Conservation (phyloP, 2,888 invertebrate species). For the Nemurella pictetii region DNA sequence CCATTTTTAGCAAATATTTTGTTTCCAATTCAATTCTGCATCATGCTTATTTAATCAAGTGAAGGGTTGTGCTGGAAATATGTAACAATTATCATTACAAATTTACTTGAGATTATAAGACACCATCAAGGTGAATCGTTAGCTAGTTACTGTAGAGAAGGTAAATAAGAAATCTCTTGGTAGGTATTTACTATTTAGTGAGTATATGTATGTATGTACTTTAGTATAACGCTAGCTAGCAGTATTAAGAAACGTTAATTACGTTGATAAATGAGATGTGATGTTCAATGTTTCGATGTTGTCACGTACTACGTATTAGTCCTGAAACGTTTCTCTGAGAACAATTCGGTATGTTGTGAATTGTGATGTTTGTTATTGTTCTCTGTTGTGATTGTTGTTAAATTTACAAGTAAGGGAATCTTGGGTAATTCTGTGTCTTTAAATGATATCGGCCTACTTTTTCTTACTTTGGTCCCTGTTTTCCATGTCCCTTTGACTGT, state of each 20-base stretch:
- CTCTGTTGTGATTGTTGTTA: constrained; percentile 24
- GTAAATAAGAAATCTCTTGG: not conserved
- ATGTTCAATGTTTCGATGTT: not conserved
- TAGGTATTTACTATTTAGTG: not conserved
- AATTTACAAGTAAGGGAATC: constrained; percentile 23
- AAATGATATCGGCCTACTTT: constrained; percentile 40
- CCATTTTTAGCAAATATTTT: too few species aligned
- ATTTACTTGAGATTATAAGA: not conserved
- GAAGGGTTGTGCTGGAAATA: too few species aligned
- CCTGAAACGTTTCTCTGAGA: constrained; percentile 1
- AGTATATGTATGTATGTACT: not conserved
- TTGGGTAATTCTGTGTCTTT: constrained; percentile 38
- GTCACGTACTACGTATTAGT: not conserved
- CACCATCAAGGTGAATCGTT: not conserved
- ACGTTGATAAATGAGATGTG: not conserved
- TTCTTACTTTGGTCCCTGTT: not conserved
- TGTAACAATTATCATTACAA: not conserved
- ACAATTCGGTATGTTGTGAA: not conserved
- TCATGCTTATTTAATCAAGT: too few species aligned
- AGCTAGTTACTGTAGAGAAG: not conserved
- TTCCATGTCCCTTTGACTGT: not conserved
- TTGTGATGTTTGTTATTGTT: constrained; percentile 16
- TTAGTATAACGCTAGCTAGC: not conserved
- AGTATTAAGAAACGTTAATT: not conserved
- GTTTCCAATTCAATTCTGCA: too few species aligned